Base-by-base conservation (phyloP, 2,113 vertebrate genomes). In the Bucco capensis region DNA sequence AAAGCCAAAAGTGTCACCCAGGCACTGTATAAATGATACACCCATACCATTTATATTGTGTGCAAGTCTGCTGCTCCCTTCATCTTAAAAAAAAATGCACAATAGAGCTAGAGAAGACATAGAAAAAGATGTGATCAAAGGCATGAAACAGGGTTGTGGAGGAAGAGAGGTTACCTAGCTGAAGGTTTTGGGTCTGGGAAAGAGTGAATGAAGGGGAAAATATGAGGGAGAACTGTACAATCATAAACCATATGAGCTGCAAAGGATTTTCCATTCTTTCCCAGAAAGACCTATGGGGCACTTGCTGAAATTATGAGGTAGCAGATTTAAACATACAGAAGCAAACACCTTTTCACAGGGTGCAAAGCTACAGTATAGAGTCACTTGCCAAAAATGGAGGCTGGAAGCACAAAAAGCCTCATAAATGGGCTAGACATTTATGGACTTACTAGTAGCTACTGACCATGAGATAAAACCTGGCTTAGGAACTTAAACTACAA, bases 181-280 rank as follows among this genome's bases (percentile, higher is more conserved):
- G 65, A n/a, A 17, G 70, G 66, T 76, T 82, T 85, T 61, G 49
- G 13, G 19, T n/a, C 49, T 75, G 15, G 62, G 71, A 76, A 89
- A 44, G 70, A 82, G 61, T 61, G 69, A 87, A 72, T 46, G 54
- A 69, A 89, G 37, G 35, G 91, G 87, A 87, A 94, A 79, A 73
- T 8, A 28, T 27, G 46, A 77, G 19, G 2, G 33, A 72, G 54
- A 65, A 56, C 50, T 82, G 49, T 61, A 46, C 50, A 72, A 13
- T 89, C 93, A 85, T 70, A 87, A 82, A 66, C 19, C 62, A 12
- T 33, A 28, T 49, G 81, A 79, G 57, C 42, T 79, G 54, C 33
- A 86, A 92, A 85, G 66, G 42, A 53, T 84, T 92, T 90, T 72
- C 92, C 61, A 49, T 67, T 75, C 40, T 89, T 93, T 94, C 67